Conservation (phyloP, 2,113 vertebrate genomes). For the Isurus oxyrinchus region DNA sequence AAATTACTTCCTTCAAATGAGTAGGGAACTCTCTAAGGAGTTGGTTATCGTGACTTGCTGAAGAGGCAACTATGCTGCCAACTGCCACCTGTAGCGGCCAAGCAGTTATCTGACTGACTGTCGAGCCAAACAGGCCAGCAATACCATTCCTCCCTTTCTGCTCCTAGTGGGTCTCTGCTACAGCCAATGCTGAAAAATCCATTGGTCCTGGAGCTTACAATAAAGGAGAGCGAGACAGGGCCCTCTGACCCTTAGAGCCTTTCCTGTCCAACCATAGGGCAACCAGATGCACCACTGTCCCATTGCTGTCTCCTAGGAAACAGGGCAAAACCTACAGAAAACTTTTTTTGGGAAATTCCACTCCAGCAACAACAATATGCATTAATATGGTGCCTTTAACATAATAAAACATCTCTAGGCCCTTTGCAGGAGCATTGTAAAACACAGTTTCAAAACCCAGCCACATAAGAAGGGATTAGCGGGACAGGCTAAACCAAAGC, state of each 20-base stretch:
- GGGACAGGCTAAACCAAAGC: too few relatives aligned
- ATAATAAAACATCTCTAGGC: too few relatives aligned
- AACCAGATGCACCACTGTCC: background rate
- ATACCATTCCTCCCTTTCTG: background rate
- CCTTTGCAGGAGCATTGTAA: too few relatives aligned
- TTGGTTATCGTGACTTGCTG: background rate
- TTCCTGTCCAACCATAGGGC: background rate
- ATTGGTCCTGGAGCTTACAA: background rate
- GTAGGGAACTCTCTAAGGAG: background rate
- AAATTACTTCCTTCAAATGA: background rate
- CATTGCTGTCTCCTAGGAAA: background rate
- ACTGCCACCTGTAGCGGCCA: background rate
- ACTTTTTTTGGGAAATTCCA: background rate
- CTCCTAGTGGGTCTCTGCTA: background rate
- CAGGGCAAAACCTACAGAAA: background rate
- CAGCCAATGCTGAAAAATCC: background rate
- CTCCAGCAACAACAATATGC: background rate
- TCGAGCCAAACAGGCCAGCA: background rate
- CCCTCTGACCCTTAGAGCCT: background rate
- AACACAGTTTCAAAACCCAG: too few relatives aligned
- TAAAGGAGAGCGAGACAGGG: background rate
- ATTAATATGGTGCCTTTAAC: background rate
- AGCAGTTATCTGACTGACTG: background rate
- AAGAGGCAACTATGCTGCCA: background rate
- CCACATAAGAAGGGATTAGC: too few relatives aligned